A percentile compares a stretch with the other conserved stretches of the same genome.
Conservation (phyloP, 2,113 vertebrate species). For the Tachysurus vachellii region DNA sequence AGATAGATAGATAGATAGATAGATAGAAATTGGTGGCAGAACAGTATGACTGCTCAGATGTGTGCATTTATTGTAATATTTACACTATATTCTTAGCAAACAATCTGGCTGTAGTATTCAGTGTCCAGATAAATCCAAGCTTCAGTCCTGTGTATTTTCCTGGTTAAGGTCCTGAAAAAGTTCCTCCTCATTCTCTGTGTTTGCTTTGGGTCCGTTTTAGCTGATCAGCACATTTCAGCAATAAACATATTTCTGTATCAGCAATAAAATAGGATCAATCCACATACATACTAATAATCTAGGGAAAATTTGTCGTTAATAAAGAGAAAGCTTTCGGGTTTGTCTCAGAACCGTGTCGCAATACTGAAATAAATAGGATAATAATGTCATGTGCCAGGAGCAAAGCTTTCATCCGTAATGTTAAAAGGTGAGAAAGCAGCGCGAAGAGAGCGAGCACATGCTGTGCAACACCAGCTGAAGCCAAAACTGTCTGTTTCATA, state of each 20-base stretch:
- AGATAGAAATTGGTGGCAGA: too few relatives aligned
- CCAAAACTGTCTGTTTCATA: conserved; percentile 29
- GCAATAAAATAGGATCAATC: background rate
- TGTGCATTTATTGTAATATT: too few relatives aligned
- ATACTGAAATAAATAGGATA: background rate
- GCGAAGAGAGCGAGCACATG: conserved; percentile 7
- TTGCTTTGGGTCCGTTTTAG: background rate
- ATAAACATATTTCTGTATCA: background rate
- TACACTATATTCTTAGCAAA: too few relatives aligned
- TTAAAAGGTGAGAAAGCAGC: conserved; percentile 16
- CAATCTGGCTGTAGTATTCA: too few relatives aligned
- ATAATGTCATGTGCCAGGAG: conserved; percentile 6
- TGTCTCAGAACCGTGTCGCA: background rate
- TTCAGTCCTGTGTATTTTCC: too few relatives aligned
- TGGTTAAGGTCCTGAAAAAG: too few relatives aligned
- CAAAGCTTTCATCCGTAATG: conserved; percentile 35
- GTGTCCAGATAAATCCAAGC: too few relatives aligned
- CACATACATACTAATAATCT: conserved; percentile 21
- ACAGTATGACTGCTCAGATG: too few relatives aligned
- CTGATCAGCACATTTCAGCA: background rate
- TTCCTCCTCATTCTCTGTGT: too few relatives aligned
- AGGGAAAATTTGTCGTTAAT: background rate
- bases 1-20: too few relatives aligned
- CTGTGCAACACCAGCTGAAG: conserved; percentile 34
- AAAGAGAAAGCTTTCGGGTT: background rate